Evolutionary conservation across 2,888 invertebrate species (phyloP), one percentile per base, ranked within the genome.

Genomic region (Prostheceraeus crozeri): DNA sequence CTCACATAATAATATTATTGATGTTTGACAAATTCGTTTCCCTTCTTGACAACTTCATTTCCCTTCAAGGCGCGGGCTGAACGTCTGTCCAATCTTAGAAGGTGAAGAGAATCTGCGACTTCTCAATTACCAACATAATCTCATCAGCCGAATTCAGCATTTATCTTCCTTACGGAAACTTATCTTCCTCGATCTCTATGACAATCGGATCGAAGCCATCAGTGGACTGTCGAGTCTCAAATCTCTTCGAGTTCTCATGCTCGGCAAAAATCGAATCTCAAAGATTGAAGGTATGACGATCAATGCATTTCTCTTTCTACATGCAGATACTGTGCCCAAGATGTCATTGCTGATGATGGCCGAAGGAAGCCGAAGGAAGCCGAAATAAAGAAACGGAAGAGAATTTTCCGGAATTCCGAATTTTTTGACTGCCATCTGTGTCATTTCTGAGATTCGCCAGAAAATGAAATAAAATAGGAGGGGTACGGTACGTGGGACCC

Each of bases 111-210:
- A 84, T 65, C 79, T 90, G 60, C 81, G 89, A 58, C 80, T 91
- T 63, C 79, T 93, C 65, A 91, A 91, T 46, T 81, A 91, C 62
- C 91, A 93, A 73, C 90, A 91, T 77, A 93, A 93, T 79, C 81
- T 87, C 69, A 84, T 93, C 63, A 84, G 82, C 63, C 83, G 82
- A 69, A 81, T 88, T 65, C 82, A 85, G 62, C 83, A 84, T 57
- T 76, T 81, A 3, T 70, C 77, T 69, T 82, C 79, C 67, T 80
- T 87, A 65, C 83, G 82, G 19, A 84, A 85, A 76, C 80, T 93
- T 61, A 89, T 91, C 16, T 91, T 91, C 75, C 82, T 93, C 61
- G 91, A 93, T 77, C 81, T 93, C 60, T 93, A 91, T 72, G 89
- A 91, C 77, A 93, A 93, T 78, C 89, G 90, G 76, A 83, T 93